Percentiles rank a stretch among this genome's conserved stretches.
Evolutionary conservation across 1,140 invertebrate genomes (phyloP).

Genomic region (Halyomorpha halys): DNA sequence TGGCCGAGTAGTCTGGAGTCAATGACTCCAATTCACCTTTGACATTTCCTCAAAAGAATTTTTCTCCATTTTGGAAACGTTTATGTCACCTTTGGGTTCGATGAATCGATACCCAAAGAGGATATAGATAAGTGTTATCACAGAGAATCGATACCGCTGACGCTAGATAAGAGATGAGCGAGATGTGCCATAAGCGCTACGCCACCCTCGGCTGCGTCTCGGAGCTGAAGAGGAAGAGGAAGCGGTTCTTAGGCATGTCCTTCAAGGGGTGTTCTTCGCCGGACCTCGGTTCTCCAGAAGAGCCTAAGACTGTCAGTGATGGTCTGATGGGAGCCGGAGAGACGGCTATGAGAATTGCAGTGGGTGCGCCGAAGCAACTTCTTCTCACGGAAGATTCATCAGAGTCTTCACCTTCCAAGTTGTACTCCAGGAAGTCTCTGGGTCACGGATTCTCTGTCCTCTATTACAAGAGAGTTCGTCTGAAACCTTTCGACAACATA

Average conservation of each 20-base stretch:
- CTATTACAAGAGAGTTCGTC: constrained; percentile 26
- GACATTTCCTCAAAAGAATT: too few relatives aligned
- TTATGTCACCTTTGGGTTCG: too few relatives aligned
- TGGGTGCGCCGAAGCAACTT: constrained; percentile 8
- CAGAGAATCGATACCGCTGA: background rate
- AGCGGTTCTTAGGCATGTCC: constrained; percentile 16
- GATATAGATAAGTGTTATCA: background rate
- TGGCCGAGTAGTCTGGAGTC: too few relatives aligned
- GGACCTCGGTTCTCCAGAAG: constrained; percentile 25
- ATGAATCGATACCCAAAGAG: too few relatives aligned
- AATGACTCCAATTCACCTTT: too few relatives aligned
- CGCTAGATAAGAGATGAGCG: constrained; percentile 3
- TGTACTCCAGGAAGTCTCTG: background rate
- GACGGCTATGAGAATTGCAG: background rate
- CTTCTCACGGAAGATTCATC: background rate
- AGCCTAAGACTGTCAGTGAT: constrained; percentile 17
- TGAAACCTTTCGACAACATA: constrained; percentile 26
- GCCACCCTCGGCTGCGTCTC: constrained; percentile 31
- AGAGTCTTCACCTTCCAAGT: background rate
- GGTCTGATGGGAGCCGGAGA: background rate
- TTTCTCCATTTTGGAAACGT: too few relatives aligned
- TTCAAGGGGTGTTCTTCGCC: background rate
- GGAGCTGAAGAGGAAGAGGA: constrained; percentile 27
- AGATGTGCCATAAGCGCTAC: constrained; percentile 21
- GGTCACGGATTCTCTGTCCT: constrained; percentile 18